phyloP scores from a whole-genome alignment of 2,888 invertebrate species.

The Acanthoscelides obtectus region DNA sequence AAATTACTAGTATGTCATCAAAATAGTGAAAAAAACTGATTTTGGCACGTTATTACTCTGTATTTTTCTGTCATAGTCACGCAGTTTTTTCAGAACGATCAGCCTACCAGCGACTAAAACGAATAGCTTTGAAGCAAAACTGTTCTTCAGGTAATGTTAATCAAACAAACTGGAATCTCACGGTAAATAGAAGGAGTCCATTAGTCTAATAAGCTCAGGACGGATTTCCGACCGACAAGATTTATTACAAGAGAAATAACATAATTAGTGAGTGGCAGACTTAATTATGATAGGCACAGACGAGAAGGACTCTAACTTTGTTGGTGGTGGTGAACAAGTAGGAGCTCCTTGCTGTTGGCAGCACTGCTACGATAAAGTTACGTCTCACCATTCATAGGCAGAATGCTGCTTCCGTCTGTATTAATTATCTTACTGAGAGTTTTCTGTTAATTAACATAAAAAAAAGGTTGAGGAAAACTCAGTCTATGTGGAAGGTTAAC shows the following conservation, averaged over 20 bases:
- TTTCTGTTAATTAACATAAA: too few relatives aligned
- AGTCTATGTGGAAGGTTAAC: too few relatives aligned
- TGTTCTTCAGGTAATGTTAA: background rate
- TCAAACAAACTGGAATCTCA: background rate
- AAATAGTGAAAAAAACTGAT: too few relatives aligned
- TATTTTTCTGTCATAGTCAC: too few relatives aligned
- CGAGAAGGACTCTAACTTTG: background rate
- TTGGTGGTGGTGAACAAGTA: background rate
- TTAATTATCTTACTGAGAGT: too few relatives aligned
- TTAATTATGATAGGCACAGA: background rate
- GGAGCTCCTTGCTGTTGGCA: background rate
- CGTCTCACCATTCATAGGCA: background rate
- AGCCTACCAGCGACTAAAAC: too few relatives aligned
- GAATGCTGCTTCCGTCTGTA: background rate
- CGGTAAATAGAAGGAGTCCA: background rate
- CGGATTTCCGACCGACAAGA: background rate
- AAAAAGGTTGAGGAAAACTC: too few relatives aligned
- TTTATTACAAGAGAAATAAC: background rate
- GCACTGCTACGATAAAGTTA: background rate
- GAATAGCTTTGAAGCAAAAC: too few relatives aligned
- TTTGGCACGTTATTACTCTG: too few relatives aligned
- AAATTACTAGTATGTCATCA: too few relatives aligned
- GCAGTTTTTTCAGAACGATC: too few relatives aligned
- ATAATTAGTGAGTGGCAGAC: background rate
- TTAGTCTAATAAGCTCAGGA: background rate